Base-by-base conservation (phyloP, 2,797 vertebrate species). In the Poeciliopsis presidionis region DNA sequence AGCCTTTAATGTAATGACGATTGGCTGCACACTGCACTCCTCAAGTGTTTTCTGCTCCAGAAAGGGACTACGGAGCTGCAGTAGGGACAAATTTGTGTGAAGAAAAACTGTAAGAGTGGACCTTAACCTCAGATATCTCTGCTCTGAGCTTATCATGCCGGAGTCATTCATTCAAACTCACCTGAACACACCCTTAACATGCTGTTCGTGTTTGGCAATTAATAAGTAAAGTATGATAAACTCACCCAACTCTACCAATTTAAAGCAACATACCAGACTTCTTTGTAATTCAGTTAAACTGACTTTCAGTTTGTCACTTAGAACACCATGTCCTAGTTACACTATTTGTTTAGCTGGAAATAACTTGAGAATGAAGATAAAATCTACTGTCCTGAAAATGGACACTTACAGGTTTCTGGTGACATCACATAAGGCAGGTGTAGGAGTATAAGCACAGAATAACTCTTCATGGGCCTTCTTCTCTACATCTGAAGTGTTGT, bases 61-160 rank as follows among this genome's bases (percentile, higher is more conserved):
- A 55, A 74, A 16, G 47, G 69, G 92, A 71, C 67, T 95, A 96
- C 95, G 95, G 96, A 67, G 89, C 78, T 82, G 57, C 91, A 86
- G 30, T 86, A 90, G 93, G 95, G 95, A 95, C 95, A 96, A 94
- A 95, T 87, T 84, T 93, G 87, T 46, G 78, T 77, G 22, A 39
- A 43, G 41, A 14, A 72, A 75, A 57, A 33, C 57, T 67, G 20
- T 81, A 74, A 9, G 20, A 51, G 67, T 70, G 78, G 78, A 76
- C 28, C 14, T 71, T 74, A 74, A 71, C 86, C 83, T 85, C 84
- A 77, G 20, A 51, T 45, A 65, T 28, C 72, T 82, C 75, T 77
- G 65, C 28, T 63, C n/a, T 16, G 59, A 57, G 61, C 75, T 30
- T 30, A 33, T 57, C 22, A 45, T 73, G 47, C 67, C 53, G 78